These are phyloP conservation scores for Platycheirus rosarum DNA, from an alignment of 2,888 invertebrate genomes.

Conservation along the genomic window DNA sequence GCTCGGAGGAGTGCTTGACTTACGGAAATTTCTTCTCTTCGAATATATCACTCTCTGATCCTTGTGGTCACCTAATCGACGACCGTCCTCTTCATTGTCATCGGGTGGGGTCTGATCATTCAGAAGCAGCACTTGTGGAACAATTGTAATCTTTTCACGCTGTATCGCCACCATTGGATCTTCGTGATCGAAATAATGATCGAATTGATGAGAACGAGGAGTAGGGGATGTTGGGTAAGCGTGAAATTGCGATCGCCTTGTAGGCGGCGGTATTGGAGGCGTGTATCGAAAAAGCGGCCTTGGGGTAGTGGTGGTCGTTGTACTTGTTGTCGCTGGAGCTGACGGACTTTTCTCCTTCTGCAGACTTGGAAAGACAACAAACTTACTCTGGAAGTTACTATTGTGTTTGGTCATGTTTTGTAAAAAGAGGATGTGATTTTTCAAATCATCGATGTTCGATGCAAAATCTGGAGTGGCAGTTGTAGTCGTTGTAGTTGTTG, in stretches of 20 bases:
- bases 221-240: conserved; percentile 74
- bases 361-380: conserved; percentile 82
- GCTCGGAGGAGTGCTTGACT: conserved; percentile 44
- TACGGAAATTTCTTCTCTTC: conserved; percentile 68
- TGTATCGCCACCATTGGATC: conserved; percentile 75
- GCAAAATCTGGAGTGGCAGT: conserved; percentile 77
- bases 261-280: conserved; percentile 79
- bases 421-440: conserved; percentile 81
- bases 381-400: conserved; percentile 82
- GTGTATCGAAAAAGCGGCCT: conserved; percentile 79
- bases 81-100: conserved; percentile 71
- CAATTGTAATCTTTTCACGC: conserved; percentile 79
- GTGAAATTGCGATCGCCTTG: conserved; percentile 77
- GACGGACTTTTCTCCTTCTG: conserved; percentile 78
- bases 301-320: conserved; percentile 76
- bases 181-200: conserved; percentile 78
- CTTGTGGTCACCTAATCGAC: conserved; percentile 64
- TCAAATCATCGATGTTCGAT: conserved; percentile 82
- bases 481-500: conserved; percentile 75
- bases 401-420: conserved; percentile 82
- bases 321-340: conserved; percentile 53
- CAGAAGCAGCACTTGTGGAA: conserved; percentile 81
- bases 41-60: conserved; percentile 59
- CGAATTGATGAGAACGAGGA: conserved; percentile 67
- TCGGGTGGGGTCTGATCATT: conserved; percentile 79